These are phyloP conservation scores for Trachops cirrhosus DNA, from an alignment of 2,797 vertebrate species.

Conservation along the genomic window DNA sequence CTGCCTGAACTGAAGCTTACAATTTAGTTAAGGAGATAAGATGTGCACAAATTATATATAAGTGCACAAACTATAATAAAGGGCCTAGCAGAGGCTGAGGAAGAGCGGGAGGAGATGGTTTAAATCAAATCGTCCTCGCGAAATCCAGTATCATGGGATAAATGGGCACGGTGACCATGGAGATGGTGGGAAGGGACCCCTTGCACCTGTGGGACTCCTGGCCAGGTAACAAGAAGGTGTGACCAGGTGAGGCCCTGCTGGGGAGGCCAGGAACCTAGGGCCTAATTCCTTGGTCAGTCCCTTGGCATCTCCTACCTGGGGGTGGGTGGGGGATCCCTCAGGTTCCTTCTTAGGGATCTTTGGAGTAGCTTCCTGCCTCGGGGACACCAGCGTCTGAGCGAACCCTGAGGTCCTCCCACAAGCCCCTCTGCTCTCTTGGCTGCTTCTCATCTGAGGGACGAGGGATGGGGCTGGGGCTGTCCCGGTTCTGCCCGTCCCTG, in stretches of 20 bases:
- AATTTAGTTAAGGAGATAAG: constrained; percentile 64
- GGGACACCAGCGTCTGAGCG: background rate
- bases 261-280: background rate
- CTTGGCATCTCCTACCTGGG: background rate
- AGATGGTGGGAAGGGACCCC: background rate
- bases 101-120: background rate
- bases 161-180: no score
- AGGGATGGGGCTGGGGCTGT: background rate
- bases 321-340: background rate
- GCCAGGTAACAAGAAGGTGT: background rate
- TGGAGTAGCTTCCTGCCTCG: background rate
- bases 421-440: background rate
- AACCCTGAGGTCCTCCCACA: background rate
- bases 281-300: background rate
- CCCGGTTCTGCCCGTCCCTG: background rate
- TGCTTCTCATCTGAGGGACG: background rate
- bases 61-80: constrained; percentile 58
- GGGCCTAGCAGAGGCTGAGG: background rate
- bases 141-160: background rate
- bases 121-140: background rate
- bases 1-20: constrained; percentile 44
- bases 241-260: background rate
- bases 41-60: constrained; percentile 38
- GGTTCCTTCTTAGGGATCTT: background rate
- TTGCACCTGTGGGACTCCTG: background rate